Percentiles rank a stretch among this genome's conserved stretches.
Evolutionary conservation across 2,888 invertebrate genomes (phyloP).

Genomic region (Ectemnius continuus): DNA sequence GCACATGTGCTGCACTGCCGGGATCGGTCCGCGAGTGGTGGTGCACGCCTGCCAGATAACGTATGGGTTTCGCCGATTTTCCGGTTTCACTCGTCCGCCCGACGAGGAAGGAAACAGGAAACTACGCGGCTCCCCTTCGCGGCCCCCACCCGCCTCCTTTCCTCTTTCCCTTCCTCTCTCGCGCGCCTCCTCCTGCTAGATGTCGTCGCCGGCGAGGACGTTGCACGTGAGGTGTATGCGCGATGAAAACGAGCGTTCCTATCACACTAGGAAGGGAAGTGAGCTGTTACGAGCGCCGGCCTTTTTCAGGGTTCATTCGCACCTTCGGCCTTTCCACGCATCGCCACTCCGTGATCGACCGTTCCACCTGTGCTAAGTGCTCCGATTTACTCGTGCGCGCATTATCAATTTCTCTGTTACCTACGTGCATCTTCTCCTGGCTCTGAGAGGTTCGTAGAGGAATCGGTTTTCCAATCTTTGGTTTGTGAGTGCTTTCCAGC

Average conservation of each 20-base stretch:
- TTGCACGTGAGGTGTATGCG: constrained; percentile 59
- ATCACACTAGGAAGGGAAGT: constrained; percentile 50
- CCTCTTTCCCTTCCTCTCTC: no score
- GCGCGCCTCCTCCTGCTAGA: no score
- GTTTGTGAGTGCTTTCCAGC: no score
- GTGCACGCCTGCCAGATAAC: constrained; percentile 21
- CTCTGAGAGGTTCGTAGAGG: no score
- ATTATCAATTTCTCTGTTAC: no score
- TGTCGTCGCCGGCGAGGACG: constrained; percentile 44
- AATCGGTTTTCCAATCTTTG: no score
- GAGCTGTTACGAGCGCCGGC: constrained; percentile 51
- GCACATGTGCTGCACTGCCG: constrained; percentile 9
- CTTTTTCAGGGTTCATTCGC: constrained; percentile 50
- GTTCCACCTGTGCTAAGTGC: no score
- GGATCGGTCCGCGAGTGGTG: background rate
- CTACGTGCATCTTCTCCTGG: no score
- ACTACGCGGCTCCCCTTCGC: background rate
- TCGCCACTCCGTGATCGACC: background rate
- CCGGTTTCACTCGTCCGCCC: constrained; percentile 56
- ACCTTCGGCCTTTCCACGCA: constrained; percentile 39
- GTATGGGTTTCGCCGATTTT: constrained; percentile 63
- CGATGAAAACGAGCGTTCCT: constrained; percentile 60
- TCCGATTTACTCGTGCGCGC: no score
- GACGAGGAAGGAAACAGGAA: constrained; percentile 63
- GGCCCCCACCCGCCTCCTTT: no score